phyloP scores from a whole-genome alignment of 2,797 vertebrate genomes.

The Uromys caudimaculatus region DNA sequence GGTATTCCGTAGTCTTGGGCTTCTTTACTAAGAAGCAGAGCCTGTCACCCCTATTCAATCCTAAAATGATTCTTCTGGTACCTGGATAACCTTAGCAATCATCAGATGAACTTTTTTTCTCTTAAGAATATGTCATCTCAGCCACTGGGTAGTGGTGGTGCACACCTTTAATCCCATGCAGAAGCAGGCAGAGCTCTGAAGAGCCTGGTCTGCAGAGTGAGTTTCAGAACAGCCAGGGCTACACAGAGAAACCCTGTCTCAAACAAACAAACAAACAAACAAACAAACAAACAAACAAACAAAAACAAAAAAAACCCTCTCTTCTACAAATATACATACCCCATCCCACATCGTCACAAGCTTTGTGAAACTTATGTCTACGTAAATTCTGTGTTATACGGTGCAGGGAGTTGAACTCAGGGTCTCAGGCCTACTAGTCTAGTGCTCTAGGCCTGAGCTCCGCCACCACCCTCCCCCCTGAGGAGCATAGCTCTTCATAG shows the following conservation, averaged over 20 bases:
- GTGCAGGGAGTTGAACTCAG: background rate
- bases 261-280: too few relatives aligned
- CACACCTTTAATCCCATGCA: background rate
- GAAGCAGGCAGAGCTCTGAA: background rate
- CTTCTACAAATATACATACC: background rate
- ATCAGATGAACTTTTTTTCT: background rate
- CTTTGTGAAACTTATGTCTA: background rate
- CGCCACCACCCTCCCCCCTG: background rate
- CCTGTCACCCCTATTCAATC: background rate
- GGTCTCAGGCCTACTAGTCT: too few relatives aligned
- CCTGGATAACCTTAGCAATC: slow-evolving; percentile 3
- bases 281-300: too few relatives aligned
- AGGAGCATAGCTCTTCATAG: background rate
- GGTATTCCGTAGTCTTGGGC: background rate
- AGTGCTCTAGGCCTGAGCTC: background rate
- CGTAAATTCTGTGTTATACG: background rate
- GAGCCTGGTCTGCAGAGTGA: background rate
- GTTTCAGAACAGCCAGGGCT: background rate
- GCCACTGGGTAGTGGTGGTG: background rate
- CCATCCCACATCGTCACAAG: background rate
- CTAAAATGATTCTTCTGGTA: slow-evolving; percentile 38
- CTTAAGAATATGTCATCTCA: background rate
- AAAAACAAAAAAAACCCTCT: background rate
- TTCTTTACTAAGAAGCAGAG: background rate
- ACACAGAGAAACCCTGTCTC: background rate